Conservation (phyloP, 92 coral and sea anemone species). For the Plumapathes pennacea region DNA sequence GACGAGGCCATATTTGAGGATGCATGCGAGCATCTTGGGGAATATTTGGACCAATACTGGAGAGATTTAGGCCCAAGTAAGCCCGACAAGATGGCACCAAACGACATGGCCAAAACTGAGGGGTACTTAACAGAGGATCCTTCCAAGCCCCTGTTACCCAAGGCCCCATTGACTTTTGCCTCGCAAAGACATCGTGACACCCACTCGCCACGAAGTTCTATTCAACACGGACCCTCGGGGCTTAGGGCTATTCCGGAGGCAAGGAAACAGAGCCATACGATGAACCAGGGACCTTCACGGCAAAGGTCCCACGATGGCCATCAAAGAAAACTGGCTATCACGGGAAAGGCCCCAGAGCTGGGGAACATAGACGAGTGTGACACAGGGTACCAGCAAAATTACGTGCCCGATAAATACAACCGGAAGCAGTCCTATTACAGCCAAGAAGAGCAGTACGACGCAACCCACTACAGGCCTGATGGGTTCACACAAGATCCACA, state of each 20-base stretch:
- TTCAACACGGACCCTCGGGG: conserved; percentile 2
- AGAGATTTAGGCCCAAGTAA: conserved; percentile 80
- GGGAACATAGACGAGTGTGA: conserved; percentile 54
- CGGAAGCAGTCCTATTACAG: conserved; percentile 76
- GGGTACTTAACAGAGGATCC: too few species aligned
- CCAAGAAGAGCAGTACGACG: too few species aligned
- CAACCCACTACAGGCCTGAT: too few species aligned
- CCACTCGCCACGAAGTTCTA: too few species aligned
- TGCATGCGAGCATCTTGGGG: conserved; percentile 93
- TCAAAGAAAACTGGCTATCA: conserved; percentile 23
- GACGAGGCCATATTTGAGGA: conserved; percentile 97
- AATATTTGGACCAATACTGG: conserved; percentile 97
- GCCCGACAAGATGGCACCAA: too few species aligned
- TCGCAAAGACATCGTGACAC: too few species aligned
- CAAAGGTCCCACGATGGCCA: conserved; percentile 2
- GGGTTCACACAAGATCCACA: too few species aligned
- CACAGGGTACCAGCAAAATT: conserved; percentile 52
- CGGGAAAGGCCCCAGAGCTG: conserved; percentile 35
- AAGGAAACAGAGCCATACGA: neutral
- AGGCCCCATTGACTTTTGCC: too few species aligned
- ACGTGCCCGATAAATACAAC: conserved; percentile 60
- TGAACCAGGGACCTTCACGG: conserved; percentile 10
- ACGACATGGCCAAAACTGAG: too few species aligned
- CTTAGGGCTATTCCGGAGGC: neutral
- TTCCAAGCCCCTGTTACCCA: too few species aligned